Evolutionary conservation across 2,797 vertebrate species (phyloP).

Genomic region (Myotis planiceps): DNA sequence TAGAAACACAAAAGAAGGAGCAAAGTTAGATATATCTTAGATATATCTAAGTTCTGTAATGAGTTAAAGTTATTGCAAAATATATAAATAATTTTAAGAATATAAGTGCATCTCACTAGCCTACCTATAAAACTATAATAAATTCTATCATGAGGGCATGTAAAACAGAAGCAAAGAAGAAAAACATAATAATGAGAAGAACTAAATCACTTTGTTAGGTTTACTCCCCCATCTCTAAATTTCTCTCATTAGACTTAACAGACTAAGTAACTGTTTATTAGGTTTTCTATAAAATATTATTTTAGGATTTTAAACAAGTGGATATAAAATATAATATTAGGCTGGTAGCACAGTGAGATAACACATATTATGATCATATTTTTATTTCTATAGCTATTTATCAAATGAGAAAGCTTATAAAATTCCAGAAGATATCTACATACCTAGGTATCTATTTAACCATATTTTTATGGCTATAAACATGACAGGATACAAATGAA

Average conservation of each 20-base stretch:
- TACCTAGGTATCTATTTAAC: not conserved
- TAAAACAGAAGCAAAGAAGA: conserved; percentile 13
- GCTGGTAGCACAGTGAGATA: conserved; percentile 1
- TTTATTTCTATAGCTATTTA: conserved; percentile 28
- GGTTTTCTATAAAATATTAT: conserved; percentile 11
- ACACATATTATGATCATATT: conserved; percentile 28
- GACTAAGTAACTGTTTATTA: conserved; percentile 16
- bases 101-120: not conserved
- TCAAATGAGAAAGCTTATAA: conserved; percentile 1
- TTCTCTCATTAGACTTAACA: conserved; percentile 43
- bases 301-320: conserved; percentile 5
- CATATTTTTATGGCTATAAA: conserved; percentile 10
- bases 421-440: not conserved
- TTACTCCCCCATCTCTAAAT: not conserved
- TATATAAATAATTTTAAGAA: conserved; percentile 31
- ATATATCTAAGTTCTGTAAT: not conserved
- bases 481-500: conserved; percentile 22
- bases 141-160: not conserved
- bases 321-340: conserved; percentile 9
- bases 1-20: conserved; percentile 24
- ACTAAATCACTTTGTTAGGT: not conserved
- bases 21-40: not conserved
- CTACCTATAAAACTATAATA: not conserved
- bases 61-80: conserved; percentile 40
- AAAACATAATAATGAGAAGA: not conserved